Evolutionary conservation across 2,797 vertebrate species (phyloP), one percentile per base, ranked within the genome.

Genomic region (Pseudochirops corinnae): DNA sequence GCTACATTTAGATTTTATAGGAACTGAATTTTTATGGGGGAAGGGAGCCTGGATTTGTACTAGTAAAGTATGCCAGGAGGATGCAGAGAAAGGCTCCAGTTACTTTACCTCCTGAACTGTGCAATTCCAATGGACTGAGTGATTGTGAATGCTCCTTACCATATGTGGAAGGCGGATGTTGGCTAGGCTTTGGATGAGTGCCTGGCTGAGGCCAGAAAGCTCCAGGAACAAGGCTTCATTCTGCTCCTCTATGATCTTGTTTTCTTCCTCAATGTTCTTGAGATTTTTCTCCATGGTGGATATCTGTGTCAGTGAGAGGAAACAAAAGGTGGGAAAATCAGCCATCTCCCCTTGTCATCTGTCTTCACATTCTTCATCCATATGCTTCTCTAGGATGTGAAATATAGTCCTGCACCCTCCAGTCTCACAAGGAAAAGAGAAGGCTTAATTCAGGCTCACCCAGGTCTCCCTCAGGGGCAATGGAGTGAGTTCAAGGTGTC

Each of bases 281-380:
- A 99, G 99, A 98, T 99, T 99, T 98, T 99, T 99, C 98, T 99
- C 99, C 99, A 99, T 99, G 98, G 99, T 99, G n/a, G 99, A 99
- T 98, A 99, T 99, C 99, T 99, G 98, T 46, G 24, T 55, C 67
- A 94, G 39, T 93, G 46, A 94, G 13, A 95, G 50, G 87, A n/a
- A 90, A 90, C 4, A 50, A 50, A 46, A 26, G 39, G 46, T 4
- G n/a, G 39, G 18, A 28, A 55, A 57, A n/a, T 50, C 31, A 87
- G 12, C 56, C 55, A 87, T 93, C 28, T 93, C 55, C 26, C 55
- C 33, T 74, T 82, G 82, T 82, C n/a, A 55, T n/a, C 33, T 29
- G 7, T 46, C 55, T 87, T 31, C 24, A 16, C 5, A 12, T 29
- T 46, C 50, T 55, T 91, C 10, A 16, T 46, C 5, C 6, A 91